A percentile compares a stretch with the other conserved stretches of the same genome.
Conservation (phyloP, 2,797 vertebrate genomes). For the Lophotriccus pileatus region DNA sequence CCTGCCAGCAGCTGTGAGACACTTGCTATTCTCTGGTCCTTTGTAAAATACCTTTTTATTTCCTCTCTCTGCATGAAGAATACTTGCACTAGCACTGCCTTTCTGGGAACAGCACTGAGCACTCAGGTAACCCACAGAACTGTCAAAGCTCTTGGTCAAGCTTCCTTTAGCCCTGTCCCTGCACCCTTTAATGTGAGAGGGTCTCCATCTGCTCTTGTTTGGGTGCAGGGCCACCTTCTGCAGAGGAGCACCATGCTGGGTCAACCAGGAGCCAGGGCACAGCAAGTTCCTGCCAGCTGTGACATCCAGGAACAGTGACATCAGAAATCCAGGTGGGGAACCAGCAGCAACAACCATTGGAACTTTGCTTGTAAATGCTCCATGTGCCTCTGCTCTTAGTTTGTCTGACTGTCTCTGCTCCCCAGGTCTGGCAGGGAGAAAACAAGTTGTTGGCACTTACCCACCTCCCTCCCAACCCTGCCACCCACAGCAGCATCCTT, state of each 20-base stretch:
- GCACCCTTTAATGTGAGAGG: neutral
- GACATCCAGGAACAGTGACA: neutral
- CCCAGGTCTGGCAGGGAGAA: neutral
- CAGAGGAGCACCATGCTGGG: neutral
- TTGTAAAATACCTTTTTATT: neutral
- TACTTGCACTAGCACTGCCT: fast-evolving
- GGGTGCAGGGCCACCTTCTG: neutral
- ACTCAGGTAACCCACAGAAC: fast-evolving
- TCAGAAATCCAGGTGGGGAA: neutral
- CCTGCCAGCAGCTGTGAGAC: neutral
- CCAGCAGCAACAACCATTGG: neutral
- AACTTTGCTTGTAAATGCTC: neutral
- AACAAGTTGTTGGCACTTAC: neutral
- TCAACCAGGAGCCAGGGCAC: neutral
- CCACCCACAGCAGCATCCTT: neutral
- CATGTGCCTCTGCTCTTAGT: neutral
- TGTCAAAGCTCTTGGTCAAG: fast-evolving
- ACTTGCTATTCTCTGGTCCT: neutral
- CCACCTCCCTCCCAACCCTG: neutral
- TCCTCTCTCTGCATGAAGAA: neutral
- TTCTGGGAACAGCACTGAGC: neutral
- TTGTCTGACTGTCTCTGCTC: neutral
- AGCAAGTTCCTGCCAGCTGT: neutral
- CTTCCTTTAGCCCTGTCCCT: neutral
- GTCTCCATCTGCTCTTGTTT: fast-evolving